phyloP scores from a whole-genome alignment of 2,113 vertebrate species.

The Symphodus melops region DNA sequence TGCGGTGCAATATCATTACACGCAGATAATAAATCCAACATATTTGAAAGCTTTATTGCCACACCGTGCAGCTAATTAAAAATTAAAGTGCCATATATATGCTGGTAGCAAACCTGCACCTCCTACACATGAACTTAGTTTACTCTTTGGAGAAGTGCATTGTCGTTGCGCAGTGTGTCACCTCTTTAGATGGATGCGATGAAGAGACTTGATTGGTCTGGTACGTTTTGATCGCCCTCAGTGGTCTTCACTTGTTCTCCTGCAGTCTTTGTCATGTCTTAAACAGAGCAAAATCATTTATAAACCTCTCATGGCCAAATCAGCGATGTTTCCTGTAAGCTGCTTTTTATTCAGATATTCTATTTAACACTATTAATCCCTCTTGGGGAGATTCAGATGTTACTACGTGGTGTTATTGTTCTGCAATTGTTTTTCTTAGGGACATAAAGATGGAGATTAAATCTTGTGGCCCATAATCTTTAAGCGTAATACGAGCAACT shows the following conservation, averaged over 20 bases:
- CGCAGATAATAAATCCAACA: conserved; percentile 49
- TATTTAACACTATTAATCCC: background rate
- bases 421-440: background rate
- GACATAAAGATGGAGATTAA: background rate
- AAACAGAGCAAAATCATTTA: background rate
- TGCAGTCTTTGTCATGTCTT: background rate
- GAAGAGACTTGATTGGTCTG: conserved; percentile 19
- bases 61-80: conserved; percentile 52
- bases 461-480: background rate
- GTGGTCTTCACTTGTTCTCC: conserved; percentile 5
- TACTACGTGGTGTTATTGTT: background rate
- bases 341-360: background rate
- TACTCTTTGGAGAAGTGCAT: conserved; percentile 12
- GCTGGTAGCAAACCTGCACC: conserved; percentile 33
- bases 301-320: background rate
- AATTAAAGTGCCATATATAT: conserved; percentile 60
- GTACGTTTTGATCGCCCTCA: conserved; percentile 5
- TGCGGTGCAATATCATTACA: conserved; percentile 39
- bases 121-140: conserved; percentile 47
- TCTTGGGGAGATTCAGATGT: background rate
- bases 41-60: conserved; percentile 55
- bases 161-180: conserved; percentile 14
- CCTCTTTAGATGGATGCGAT: conserved; percentile 6
- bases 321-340: background rate
- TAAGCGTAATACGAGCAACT: too few species aligned